phyloP scores from a whole-genome alignment of 1,140 invertebrate species.

The Maconellicoccus hirsutus region DNA sequence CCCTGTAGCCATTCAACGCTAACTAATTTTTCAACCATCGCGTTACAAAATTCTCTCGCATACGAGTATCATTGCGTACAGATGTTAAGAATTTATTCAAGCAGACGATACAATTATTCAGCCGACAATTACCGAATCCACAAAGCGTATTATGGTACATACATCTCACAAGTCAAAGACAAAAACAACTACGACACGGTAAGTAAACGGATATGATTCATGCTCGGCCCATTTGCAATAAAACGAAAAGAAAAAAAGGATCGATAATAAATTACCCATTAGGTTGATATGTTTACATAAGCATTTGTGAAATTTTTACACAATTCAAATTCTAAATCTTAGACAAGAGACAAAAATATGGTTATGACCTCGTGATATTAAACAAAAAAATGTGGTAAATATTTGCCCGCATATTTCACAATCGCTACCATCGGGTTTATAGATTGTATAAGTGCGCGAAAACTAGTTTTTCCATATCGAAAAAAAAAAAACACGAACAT shows the following conservation, averaged over 20 bases:
- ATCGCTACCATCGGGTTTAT: not conserved
- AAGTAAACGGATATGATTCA: not conserved
- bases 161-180: no score
- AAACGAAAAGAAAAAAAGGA: not conserved
- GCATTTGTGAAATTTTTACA: conserved; percentile 1
- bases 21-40: no score
- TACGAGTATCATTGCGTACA: no score
- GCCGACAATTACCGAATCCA: no score
- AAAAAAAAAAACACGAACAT: not conserved
- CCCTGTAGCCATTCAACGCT: no score
- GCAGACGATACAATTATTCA: no score
- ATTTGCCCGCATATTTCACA: conserved; percentile 7
- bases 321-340: not conserved
- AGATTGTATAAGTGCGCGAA: not conserved
- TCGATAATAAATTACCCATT: conserved; percentile 5
- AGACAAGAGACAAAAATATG: not conserved
- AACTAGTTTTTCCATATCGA: not conserved
- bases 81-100: no score
- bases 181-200: not conserved
- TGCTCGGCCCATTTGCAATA: not conserved
- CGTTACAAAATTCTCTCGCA: no score
- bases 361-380: not conserved
- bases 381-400: not conserved
- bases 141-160: no score
- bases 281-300: not conserved